Evolutionary conservation across 1,140 invertebrate genomes (phyloP).

Genomic region (Caenorhabditis latens): DNA sequence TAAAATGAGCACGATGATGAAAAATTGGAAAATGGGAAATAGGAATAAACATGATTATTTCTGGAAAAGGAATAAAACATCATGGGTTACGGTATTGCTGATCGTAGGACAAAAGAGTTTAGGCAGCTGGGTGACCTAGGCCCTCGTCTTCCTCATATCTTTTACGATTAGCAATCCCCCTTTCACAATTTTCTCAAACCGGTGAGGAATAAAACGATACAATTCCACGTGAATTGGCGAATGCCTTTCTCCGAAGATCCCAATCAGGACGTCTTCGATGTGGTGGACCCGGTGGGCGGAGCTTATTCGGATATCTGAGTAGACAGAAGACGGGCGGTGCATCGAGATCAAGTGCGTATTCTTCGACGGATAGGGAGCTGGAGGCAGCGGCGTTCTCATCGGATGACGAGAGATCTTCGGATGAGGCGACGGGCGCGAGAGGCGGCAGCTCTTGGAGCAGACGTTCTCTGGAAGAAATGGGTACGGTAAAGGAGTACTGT

Average conservation of each 20-base stretch:
- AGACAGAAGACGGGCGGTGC: conserved; percentile 71
- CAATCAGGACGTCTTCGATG: conserved; percentile 36
- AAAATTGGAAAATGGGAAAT: neutral
- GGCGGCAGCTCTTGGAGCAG: conserved; percentile 77
- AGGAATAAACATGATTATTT: conserved; percentile 1
- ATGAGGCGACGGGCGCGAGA: conserved; percentile 75
- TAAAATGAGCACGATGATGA: neutral
- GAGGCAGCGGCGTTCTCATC: conserved; percentile 57
- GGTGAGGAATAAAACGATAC: conserved; percentile 31
- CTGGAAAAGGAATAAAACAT: no score
- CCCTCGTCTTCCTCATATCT: no score
- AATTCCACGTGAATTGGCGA: conserved; percentile 39
- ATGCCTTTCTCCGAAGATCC: conserved; percentile 54
- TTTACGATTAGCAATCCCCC: no score
- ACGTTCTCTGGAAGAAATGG: conserved; percentile 70
- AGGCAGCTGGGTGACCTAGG: no score
- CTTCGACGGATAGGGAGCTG: conserved; percentile 63
- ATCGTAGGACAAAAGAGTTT: no score
- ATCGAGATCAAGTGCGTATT: conserved; percentile 75
- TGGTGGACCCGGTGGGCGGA: conserved; percentile 57
- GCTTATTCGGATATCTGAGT: conserved; percentile 56
- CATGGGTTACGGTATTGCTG: no score
- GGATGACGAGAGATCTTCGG: conserved; percentile 74
- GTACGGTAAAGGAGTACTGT: no score
- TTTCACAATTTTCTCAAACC: neutral